Base-by-base conservation (phyloP, 2,113 vertebrate genomes). In the Osmerus mordax region DNA sequence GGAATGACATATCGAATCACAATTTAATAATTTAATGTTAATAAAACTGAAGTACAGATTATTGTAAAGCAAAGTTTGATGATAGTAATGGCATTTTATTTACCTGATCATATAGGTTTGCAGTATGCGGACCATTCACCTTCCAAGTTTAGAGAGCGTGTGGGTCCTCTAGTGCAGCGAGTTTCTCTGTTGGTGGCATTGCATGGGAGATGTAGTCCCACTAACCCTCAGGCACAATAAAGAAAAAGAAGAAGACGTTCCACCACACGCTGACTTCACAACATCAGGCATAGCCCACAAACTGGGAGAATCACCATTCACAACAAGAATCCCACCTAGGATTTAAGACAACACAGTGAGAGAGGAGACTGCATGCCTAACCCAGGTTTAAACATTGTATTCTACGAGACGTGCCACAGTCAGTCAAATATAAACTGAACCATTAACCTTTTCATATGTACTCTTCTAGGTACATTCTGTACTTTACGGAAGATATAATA, bases 191-290 rank as follows among this genome's bases (percentile, higher is more conserved):
- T 19, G 64, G 32, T 3, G 64, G 36, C 64, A 21, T 51, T n/a
- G 18, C 36, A 19, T 51, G n/a, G 18, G n/a, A 41, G n/a, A 23
- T 65, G 7, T 14, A 29, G 64, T 65, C 64, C 64, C 64, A 4
- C 64, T 19, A 65, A 41, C 64, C 81, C 70, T 69, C 36, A 72
- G 65, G 70, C 78, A 62, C 72, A 76, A 82, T 69, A 21, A 21
- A 21, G 66, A 84, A 21, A n/a, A 79, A 80, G 75, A 79, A 80
- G 75, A 79, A 74, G 79, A n/a, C 66, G 63, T 81, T 71, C 79
- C 77, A 70, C 77, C 76, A 79, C 78, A 77, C 78, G 78, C 69
- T 74, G 55, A 3, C 64, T 65, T 19, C 47, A 65, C 21, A 69
- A 74, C 79, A 79, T 74, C 66, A 80, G 81, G 81, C 54, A 21